These are phyloP conservation scores for Huso huso DNA, from an alignment of 2,797 vertebrate species.

Conservation along the genomic window DNA sequence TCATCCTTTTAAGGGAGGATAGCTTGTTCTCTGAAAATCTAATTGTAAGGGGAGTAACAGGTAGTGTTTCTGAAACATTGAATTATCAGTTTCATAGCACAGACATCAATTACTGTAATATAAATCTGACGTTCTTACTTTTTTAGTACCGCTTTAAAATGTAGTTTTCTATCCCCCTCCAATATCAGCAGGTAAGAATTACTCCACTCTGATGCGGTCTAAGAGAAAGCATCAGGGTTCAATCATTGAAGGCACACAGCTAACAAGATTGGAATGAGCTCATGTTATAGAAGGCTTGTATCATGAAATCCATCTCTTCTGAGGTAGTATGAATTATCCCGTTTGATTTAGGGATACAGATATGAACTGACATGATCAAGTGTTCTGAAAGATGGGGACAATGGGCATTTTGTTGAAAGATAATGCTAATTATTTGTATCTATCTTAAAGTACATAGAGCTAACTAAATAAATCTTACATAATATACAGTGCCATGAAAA, in stretches of 20 bases:
- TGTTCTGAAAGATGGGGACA: neutral
- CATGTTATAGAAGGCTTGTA: too few species aligned
- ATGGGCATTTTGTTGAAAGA: neutral
- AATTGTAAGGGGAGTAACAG: too few species aligned
- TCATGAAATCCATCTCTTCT: neutral
- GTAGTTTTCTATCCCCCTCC: neutral
- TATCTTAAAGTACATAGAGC: too few species aligned
- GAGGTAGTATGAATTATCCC: neutral
- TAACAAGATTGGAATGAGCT: too few species aligned
- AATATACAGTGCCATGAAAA: too few species aligned
- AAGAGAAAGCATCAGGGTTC: neutral
- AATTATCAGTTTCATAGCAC: neutral
- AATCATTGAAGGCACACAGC: neutral
- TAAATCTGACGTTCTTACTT: neutral
- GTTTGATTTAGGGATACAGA: too few species aligned
- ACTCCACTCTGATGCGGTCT: neutral
- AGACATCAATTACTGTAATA: neutral
- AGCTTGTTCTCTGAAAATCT: too few species aligned
- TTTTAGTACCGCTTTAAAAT: neutral
- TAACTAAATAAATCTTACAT: too few species aligned
- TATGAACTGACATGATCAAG: neutral
- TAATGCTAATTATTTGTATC: neutral
- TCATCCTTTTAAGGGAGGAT: too few species aligned
- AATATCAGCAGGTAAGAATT: conserved; percentile 21
- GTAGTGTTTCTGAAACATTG: neutral